Percentiles rank a stretch among this genome's conserved stretches.
Conservation (phyloP, 2,888 invertebrate genomes). For the Cordylochernes scorpioides region DNA sequence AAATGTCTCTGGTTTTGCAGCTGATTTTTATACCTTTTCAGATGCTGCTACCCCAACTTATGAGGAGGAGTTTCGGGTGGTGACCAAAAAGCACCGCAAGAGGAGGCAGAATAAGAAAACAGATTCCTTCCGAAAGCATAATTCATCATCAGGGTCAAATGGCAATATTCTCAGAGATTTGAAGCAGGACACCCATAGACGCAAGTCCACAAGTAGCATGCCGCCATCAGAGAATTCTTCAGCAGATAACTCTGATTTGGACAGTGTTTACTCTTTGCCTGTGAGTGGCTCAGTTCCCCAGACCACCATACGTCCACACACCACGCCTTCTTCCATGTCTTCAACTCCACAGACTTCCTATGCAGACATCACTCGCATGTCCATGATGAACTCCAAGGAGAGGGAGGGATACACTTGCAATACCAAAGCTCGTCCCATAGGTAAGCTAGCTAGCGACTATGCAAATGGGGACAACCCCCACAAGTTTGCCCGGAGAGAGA, state of each 20-base stretch:
- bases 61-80: constrained; percentile 61
- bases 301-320: constrained; percentile 17
- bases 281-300: constrained; percentile 27
- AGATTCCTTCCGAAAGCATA: constrained; percentile 7
- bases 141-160: neutral
- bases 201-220: constrained; percentile 45
- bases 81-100: constrained; percentile 45
- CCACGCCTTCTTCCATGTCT: constrained; percentile 18
- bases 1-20: too few relatives aligned
- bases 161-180: constrained; percentile 5
- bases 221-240: constrained; percentile 51
- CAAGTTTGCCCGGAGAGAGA: too few relatives aligned
- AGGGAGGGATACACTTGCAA: too few relatives aligned
- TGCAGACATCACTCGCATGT: constrained; percentile 42
- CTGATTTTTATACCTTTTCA: too few relatives aligned
- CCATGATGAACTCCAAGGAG: too few relatives aligned
- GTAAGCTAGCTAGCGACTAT: too few relatives aligned
- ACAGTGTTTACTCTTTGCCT: constrained; percentile 58
- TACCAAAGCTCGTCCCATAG: too few relatives aligned
- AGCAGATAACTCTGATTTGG: constrained; percentile 47
- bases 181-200: constrained; percentile 15
- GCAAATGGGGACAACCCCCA: too few relatives aligned
- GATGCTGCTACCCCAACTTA: too few relatives aligned
- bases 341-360: constrained; percentile 36
- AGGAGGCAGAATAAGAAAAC: constrained; percentile 7